phyloP scores from a whole-genome alignment of 2,113 vertebrate species.

The Eulacestoma nigropectus region DNA sequence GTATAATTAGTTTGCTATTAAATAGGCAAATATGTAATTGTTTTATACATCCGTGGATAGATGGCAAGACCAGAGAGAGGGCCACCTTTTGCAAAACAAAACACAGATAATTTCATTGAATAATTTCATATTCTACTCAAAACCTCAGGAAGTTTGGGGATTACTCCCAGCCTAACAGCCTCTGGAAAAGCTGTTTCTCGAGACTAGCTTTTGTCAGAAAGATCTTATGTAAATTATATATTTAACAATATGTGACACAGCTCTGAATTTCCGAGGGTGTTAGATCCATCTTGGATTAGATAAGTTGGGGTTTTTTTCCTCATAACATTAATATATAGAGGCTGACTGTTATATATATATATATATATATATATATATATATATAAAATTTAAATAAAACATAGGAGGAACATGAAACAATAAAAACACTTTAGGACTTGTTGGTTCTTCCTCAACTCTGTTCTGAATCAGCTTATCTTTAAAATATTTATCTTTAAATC shows the following conservation, averaged over 20 bases:
- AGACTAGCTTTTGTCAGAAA: neutral
- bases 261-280: neutral
- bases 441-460: neutral
- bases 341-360: neutral
- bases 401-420: neutral
- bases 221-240: neutral
- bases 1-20: conserved; percentile 8
- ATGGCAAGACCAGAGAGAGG: neutral
- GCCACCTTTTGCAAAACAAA: neutral
- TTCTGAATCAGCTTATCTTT: neutral
- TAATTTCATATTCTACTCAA: neutral
- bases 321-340: neutral
- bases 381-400: neutral
- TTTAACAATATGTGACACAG: neutral
- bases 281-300: neutral
- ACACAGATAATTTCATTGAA: neutral
- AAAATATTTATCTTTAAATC: neutral
- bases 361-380: neutral
- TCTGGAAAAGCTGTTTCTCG: neutral
- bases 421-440: neutral
- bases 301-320: neutral
- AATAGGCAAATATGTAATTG: neutral
- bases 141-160: neutral
- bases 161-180: neutral
- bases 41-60: neutral